A percentile compares a stretch with the other conserved stretches of the same genome.
Conservation (phyloP, 2,888 invertebrate species). For the Agrypnus murinus region DNA sequence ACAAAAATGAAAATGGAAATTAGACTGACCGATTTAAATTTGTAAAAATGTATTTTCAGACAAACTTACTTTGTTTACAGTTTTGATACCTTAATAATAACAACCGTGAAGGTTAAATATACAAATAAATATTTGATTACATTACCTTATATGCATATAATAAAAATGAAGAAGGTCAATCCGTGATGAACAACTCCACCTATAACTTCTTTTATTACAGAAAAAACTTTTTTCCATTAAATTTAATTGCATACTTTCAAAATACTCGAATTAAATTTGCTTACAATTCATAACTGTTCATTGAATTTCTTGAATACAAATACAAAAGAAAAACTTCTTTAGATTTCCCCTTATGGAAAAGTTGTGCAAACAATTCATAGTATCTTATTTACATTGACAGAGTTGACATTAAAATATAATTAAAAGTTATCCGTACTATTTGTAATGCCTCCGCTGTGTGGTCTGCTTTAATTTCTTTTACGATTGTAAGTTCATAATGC, state of each 20-base stretch:
- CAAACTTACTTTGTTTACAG: background rate
- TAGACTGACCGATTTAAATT: background rate
- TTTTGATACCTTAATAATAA: background rate
- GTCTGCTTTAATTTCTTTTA: slow-evolving; percentile 22
- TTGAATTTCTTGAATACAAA: no score
- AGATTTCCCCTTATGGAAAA: slow-evolving; percentile 13
- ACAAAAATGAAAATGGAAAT: background rate
- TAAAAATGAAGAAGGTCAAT: slow-evolving; percentile 20
- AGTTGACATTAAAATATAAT: slow-evolving; percentile 12
- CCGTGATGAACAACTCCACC: slow-evolving; percentile 24
- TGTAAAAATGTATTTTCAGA: slow-evolving; percentile 2
- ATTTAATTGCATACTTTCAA: slow-evolving; percentile 14
- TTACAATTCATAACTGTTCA: no score
- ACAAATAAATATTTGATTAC: slow-evolving; percentile 8
- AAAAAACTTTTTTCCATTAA: background rate
- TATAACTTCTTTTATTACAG: background rate
- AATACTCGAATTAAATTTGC: background rate
- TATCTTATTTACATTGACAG: background rate
- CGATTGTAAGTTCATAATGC: slow-evolving; percentile 14
- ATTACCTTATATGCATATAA: background rate
- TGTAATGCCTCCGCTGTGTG: no score
- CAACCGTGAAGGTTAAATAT: slow-evolving; percentile 2
- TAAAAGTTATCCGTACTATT: background rate
- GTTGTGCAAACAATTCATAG: slow-evolving; percentile 17
- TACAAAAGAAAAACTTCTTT: background rate